These are phyloP conservation scores for Cariama cristata DNA, from an alignment of 2,113 vertebrate genomes.

Conservation along the genomic window DNA sequence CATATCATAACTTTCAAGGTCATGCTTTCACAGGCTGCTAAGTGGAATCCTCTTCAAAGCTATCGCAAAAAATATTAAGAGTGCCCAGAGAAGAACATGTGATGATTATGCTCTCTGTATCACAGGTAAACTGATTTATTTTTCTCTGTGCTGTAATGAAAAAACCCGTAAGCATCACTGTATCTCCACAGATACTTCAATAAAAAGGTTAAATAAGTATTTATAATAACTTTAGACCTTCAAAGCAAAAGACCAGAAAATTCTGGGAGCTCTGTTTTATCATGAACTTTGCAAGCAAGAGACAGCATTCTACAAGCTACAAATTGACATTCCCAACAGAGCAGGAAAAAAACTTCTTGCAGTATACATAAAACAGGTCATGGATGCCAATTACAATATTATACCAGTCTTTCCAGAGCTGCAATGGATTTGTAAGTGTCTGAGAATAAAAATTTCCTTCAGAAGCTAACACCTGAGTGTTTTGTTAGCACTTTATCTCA, in stretches of 20 bases:
- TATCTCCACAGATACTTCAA: not conserved
- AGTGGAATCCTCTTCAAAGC: not conserved
- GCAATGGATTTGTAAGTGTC: not conserved
- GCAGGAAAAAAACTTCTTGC: not conserved
- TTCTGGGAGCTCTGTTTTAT: conserved; percentile 27
- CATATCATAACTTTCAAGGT: not conserved
- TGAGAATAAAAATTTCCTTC: conserved; percentile 10
- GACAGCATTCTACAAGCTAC: not conserved
- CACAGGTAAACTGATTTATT: not conserved
- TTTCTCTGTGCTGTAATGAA: not conserved
- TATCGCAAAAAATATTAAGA: not conserved
- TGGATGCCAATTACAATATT: conserved; percentile 24
- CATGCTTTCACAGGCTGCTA: not conserved
- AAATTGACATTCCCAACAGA: not conserved
- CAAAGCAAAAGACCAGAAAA: not conserved
- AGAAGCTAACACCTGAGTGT: not conserved
- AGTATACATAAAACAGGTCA: conserved; percentile 7
- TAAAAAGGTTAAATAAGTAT: not conserved
- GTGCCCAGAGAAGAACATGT: not conserved
- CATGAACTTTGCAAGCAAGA: not conserved
- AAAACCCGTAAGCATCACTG: not conserved
- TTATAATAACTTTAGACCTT: not conserved
- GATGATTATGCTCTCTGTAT: not conserved
- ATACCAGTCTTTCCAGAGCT: not conserved
- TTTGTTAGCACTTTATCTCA: conserved; percentile 26